Evolutionary conservation across 1,140 invertebrate species (phyloP).

Genomic region (Diorhabda carinulata): DNA sequence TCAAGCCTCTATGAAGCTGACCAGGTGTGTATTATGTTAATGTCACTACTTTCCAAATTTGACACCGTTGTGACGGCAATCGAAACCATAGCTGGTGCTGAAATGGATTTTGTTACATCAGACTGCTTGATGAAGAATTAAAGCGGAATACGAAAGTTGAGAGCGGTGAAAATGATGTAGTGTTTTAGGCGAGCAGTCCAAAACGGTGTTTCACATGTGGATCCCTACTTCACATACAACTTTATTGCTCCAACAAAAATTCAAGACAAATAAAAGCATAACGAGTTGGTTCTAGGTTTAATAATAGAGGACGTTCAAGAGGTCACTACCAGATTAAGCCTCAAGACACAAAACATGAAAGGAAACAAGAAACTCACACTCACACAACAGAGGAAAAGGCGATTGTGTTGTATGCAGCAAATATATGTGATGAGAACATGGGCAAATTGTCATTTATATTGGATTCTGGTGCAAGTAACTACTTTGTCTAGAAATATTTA

Average conservation of each 20-base stretch:
- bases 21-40: constrained; percentile 16
- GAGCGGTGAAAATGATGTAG: background rate
- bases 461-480: constrained; percentile 1
- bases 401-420: constrained; percentile 16
- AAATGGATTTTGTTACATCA: background rate
- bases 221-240: no score
- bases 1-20: constrained; percentile 33
- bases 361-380: background rate
- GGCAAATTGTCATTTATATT: constrained; percentile 3
- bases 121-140: background rate
- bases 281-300: background rate
- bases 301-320: background rate
- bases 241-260: no score
- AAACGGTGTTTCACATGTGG: background rate
- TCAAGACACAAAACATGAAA: background rate
- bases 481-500: constrained; percentile 10
- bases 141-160: no score
- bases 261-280: background rate
- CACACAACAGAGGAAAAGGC: background rate
- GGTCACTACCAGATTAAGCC: background rate
- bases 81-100: constrained; percentile 38
- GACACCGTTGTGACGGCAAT: no score
- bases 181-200: background rate
- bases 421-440: constrained; percentile 14
- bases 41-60: constrained; percentile 43